Evolutionary conservation across 2,113 vertebrate genomes (phyloP).

Genomic region (Marmota monax): DNA sequence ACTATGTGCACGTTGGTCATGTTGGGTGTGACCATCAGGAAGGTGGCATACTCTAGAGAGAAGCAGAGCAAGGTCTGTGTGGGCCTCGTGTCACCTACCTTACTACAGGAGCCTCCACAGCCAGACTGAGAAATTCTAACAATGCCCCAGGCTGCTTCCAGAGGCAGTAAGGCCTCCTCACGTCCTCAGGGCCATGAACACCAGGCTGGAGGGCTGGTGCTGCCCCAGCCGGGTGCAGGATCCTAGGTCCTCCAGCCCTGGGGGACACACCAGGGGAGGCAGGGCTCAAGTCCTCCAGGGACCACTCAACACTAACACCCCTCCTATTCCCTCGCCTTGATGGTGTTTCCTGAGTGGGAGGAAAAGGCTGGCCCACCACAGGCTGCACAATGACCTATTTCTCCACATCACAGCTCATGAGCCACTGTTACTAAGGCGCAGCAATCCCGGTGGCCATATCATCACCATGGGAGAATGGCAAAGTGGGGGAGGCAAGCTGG

Average conservation of each 20-base stretch:
- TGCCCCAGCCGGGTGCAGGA: not conserved
- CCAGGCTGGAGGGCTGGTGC: not conserved
- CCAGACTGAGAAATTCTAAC: not conserved
- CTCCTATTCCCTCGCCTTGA: rapidly evolving
- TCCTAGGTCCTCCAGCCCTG: not conserved
- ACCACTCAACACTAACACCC: not conserved
- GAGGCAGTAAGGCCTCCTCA: not conserved
- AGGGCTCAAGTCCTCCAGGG: not conserved
- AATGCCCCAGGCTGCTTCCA: rapidly evolving
- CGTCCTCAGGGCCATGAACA: rapidly evolving
- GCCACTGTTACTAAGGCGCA: rapidly evolving
- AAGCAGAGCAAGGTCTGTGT: slow-evolving; percentile 17
- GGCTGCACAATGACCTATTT: rapidly evolving
- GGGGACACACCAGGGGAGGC: rapidly evolving
- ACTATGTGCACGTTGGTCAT: slow-evolving; percentile 88
- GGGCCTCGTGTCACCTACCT: not conserved
- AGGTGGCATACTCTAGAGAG: slow-evolving; percentile 92
- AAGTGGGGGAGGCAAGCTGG: not conserved
- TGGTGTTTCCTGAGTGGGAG: rapidly evolving
- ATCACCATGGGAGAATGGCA: rapidly evolving
- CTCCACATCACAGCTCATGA: rapidly evolving
- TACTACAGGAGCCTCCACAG: not conserved
- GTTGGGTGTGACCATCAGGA: slow-evolving; percentile 91
- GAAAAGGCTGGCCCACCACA: not conserved
- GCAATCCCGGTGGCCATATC: rapidly evolving